Percentiles rank a stretch among this genome's conserved stretches.
Conservation (phyloP, 2,888 invertebrate genomes). For the Tolmerus cingulatus region DNA sequence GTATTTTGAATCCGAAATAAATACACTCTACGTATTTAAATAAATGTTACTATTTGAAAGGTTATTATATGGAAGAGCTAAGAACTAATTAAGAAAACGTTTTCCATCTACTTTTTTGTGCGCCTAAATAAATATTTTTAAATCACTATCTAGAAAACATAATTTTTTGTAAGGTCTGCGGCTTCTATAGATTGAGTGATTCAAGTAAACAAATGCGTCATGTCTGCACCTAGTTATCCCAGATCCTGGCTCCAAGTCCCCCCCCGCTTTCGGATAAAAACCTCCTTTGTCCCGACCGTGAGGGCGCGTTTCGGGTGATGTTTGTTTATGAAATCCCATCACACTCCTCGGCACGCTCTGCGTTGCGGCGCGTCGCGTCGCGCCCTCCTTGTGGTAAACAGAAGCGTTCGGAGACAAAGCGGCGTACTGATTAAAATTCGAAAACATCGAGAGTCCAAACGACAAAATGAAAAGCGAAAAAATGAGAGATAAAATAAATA, state of each 20-base stretch:
- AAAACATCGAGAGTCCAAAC: not conserved
- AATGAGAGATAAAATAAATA: slow-evolving; percentile 33
- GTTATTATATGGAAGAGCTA: too few relatives aligned
- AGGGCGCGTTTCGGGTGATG: not conserved
- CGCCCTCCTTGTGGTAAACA: slow-evolving; percentile 4
- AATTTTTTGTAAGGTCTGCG: not conserved
- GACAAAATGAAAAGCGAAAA: not conserved
- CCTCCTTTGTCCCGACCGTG: not conserved
- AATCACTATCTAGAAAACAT: not conserved
- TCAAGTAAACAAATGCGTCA: not conserved
- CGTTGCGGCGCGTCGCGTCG: not conserved
- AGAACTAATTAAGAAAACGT: too few relatives aligned
- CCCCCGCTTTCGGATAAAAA: not conserved
- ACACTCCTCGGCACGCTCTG: not conserved
- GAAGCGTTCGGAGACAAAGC: not conserved
- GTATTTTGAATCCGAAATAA: too few relatives aligned
- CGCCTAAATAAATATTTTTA: not conserved
- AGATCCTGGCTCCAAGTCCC: not conserved
- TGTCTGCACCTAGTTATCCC: not conserved
- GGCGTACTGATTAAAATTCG: slow-evolving; percentile 11
- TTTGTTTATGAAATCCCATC: slow-evolving; percentile 4
- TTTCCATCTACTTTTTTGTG: too few relatives aligned
- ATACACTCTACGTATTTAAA: too few relatives aligned
- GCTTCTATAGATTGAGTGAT: not conserved
- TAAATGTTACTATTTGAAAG: too few relatives aligned